Base-by-base conservation (phyloP, 2,888 invertebrate species). In the Eupithecia centaureata region DNA sequence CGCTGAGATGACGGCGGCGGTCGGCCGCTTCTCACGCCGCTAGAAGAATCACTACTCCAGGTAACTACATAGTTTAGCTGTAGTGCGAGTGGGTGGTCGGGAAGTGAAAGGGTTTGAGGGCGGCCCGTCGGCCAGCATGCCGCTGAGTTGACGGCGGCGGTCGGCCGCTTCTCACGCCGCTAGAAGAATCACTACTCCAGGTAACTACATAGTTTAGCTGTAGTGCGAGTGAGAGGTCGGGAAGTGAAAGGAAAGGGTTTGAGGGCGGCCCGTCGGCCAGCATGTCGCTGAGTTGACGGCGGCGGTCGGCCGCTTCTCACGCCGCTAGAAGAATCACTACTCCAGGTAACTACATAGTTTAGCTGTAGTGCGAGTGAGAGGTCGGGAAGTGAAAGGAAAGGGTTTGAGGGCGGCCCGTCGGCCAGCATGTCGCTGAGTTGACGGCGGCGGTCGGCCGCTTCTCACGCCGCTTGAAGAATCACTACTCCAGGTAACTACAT, bases 231-330 rank as follows among this genome's bases (percentile, higher is more conserved):
- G 77, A 73, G 79, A 79, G 79, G 63, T 78, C 77, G 68, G 79
- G 81, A 71, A 71, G 81, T 81, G 82, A 73, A 77, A n/a, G n/a
- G n/a, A n/a, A n/a, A 73, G 77, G 74, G 77, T 73, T 70, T 76
- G 68, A 76, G 68, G 78, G 77, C 71, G 80, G 79, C 77, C 76
- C 79, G 77, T 73, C 81, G 73, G 82, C 81, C 76, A 77, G 77
- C 71, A 91, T 91, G 92, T 83, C 89, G 85, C 85, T 84, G 86
- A 92, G 92, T 91, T 92, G 92, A 92, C 91, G 84, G 84, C 90
- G 90, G 92, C 82, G 83, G 83, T 74, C 80, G 82, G 90, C 91
- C 90, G 92, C 91, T 84, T 84, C 89, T 89, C 89, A 86, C 90
- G 90, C 90, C 90, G 90, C 89, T 83, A 81, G 78, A 85, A 84